Percentiles rank a stretch among this genome's conserved stretches.
Conservation (phyloP, 2,113 vertebrate species). For the Hippocampus guttulatus region DNA sequence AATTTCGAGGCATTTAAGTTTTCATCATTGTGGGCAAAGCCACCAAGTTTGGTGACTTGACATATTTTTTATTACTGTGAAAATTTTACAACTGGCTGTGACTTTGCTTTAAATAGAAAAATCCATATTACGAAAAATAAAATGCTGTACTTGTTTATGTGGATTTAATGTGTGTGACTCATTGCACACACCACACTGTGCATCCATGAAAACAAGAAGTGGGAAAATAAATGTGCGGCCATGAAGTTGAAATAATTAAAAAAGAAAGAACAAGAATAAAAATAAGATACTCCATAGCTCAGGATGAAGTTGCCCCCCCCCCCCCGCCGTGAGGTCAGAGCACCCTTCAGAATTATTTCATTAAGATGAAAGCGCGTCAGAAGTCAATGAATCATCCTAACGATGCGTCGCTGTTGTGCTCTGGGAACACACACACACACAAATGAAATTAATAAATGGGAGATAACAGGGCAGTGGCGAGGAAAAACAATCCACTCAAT, state of each 20-base stretch:
- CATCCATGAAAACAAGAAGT: too few relatives aligned
- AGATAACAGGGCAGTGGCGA: background rate
- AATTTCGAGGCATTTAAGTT: too few relatives aligned
- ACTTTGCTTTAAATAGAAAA: background rate
- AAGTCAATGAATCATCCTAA: constrained; percentile 13
- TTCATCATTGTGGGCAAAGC: too few relatives aligned
- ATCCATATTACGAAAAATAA: background rate
- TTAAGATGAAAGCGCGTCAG: constrained; percentile 1
- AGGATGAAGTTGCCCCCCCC: background rate
- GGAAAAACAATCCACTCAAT: background rate
- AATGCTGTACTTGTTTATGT: background rate
- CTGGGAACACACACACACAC: background rate
- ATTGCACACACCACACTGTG: background rate
- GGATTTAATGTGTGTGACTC: background rate
- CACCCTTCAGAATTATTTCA: constrained; percentile 2
- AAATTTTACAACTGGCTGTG: background rate
- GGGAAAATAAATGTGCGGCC: background rate
- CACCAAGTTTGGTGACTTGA: too few relatives aligned
- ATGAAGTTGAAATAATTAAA: background rate
- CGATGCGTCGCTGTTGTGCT: background rate
- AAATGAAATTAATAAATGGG: background rate
- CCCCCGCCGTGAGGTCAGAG: background rate
- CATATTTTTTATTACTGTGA: background rate
- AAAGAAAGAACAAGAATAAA: background rate
- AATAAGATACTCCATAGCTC: background rate